Evolutionary conservation across 2,888 invertebrate species (phyloP).

Genomic region (Tetragnatha montana): DNA sequence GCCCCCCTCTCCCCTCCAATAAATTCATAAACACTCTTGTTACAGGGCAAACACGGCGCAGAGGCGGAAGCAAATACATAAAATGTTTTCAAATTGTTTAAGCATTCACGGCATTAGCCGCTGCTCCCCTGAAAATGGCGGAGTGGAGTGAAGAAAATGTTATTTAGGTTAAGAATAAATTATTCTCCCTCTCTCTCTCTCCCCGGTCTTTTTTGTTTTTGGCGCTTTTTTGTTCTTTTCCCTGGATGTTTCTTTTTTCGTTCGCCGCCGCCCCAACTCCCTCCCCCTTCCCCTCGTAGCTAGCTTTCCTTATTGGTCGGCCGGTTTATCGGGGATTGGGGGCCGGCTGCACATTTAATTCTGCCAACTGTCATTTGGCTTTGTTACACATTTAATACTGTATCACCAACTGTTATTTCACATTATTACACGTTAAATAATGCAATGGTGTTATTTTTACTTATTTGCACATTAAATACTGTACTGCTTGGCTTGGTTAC

Average conservation of each 20-base stretch:
- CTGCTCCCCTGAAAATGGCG: slow-evolving; percentile 43
- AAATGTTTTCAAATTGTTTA: slow-evolving; percentile 67
- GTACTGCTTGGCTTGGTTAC: no score
- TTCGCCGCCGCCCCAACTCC: neutral
- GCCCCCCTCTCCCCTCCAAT: slow-evolving; percentile 17
- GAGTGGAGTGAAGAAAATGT: slow-evolving; percentile 55
- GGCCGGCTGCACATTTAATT: slow-evolving; percentile 23
- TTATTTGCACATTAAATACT: no score
- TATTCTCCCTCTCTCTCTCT: slow-evolving; percentile 47
- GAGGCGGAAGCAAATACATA: slow-evolving; percentile 58
- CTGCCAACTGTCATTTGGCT: neutral
- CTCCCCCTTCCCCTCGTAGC: slow-evolving; percentile 9
- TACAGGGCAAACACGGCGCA: slow-evolving; percentile 47
- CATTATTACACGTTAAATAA: no score
- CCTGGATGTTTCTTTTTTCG: slow-evolving; percentile 27
- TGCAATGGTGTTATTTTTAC: no score
- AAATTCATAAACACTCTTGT: slow-evolving; percentile 65
- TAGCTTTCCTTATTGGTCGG: slow-evolving; percentile 56
- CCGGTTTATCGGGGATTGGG: slow-evolving; percentile 24
- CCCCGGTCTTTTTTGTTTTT: slow-evolving; percentile 23
- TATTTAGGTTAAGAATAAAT: slow-evolving; percentile 71
- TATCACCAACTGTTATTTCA: neutral
- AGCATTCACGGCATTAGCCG: slow-evolving; percentile 58
- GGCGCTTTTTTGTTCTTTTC: slow-evolving; percentile 18
- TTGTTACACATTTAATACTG: no score